A percentile compares a stretch with the other conserved stretches of the same genome.
Conservation (phyloP, 2,888 invertebrate genomes). For the Lycaena phlaeas region DNA sequence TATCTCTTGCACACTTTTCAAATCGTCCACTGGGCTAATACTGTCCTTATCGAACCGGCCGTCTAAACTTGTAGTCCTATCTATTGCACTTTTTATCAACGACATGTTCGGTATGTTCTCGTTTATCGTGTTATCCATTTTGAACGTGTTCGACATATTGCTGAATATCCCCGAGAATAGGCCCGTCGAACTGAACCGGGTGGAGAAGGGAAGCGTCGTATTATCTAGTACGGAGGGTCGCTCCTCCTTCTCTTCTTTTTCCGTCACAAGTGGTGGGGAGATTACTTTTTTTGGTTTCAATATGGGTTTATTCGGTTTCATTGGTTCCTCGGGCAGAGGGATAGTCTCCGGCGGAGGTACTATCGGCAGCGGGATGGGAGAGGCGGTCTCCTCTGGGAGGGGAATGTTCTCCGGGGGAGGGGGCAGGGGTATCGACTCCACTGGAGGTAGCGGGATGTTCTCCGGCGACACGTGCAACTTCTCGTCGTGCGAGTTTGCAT, state of each 20-base stretch:
- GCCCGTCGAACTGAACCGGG: conserved; percentile 54
- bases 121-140: conserved; percentile 40
- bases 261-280: conserved; percentile 13
- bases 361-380: conserved; percentile 38
- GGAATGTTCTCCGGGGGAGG: conserved; percentile 54
- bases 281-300: conserved; percentile 25
- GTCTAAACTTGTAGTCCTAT: conserved; percentile 64
- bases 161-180: conserved; percentile 62
- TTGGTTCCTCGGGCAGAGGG: conserved; percentile 52
- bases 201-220: conserved; percentile 40
- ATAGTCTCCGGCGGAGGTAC: conserved; percentile 50
- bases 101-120: conserved; percentile 61
- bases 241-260: conserved; percentile 28
- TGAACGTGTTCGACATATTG: conserved; percentile 49
- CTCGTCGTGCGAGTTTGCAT: conserved; percentile 37
- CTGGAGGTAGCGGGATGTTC: conserved; percentile 55
- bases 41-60: conserved; percentile 53
- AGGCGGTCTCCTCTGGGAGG: conserved; percentile 48
- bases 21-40: conserved; percentile 51
- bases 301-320: conserved; percentile 25
- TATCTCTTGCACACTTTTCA: conserved; percentile 63
- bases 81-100: conserved; percentile 66
- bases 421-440: conserved; percentile 59
- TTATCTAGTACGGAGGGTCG: conserved; percentile 41
- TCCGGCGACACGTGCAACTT: conserved; percentile 48